phyloP scores from a whole-genome alignment of 2,797 vertebrate species.

The Enteromius treurensis region DNA sequence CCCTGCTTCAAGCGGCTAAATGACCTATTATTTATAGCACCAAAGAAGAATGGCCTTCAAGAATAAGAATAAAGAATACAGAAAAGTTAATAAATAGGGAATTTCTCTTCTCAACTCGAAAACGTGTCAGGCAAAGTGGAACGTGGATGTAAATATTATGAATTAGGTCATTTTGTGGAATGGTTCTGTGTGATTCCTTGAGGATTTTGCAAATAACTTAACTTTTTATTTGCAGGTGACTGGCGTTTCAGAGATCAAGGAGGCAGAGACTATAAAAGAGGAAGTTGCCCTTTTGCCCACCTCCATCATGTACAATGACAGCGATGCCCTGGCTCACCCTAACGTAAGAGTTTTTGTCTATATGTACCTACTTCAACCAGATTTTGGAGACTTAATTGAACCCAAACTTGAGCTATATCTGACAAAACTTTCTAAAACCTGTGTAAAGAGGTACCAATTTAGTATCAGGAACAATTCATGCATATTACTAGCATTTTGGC shows the following conservation, averaged over 20 bases:
- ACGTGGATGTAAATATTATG: neutral
- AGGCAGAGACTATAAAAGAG: constrained; percentile 65
- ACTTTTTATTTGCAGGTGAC: constrained; percentile 58
- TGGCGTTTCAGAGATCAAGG: constrained; percentile 77
- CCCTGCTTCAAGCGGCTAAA: neutral
- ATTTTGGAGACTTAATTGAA: neutral
- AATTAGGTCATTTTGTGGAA: neutral
- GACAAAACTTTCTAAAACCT: neutral
- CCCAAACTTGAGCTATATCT: neutral
- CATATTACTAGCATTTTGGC: neutral
- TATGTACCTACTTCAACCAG: neutral
- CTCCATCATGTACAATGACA: constrained; percentile 91
- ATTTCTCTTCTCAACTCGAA: neutral
- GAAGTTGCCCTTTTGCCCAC: constrained; percentile 81
- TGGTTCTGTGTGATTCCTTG: neutral
- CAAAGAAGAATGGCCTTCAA: neutral
- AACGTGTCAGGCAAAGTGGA: neutral
- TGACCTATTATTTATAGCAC: neutral
- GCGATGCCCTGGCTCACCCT: constrained; percentile 88
- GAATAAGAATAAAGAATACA: neutral
- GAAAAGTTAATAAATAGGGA: neutral
- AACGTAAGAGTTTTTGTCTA: constrained; percentile 78
- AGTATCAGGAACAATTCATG: neutral
- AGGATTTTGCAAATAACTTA: neutral
- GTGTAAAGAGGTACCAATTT: neutral